Evolutionary conservation across 23 tunicate genomes (phyloP), one percentile per base, ranked within the genome.

Genomic region (Botrylloides violaceus): DNA sequence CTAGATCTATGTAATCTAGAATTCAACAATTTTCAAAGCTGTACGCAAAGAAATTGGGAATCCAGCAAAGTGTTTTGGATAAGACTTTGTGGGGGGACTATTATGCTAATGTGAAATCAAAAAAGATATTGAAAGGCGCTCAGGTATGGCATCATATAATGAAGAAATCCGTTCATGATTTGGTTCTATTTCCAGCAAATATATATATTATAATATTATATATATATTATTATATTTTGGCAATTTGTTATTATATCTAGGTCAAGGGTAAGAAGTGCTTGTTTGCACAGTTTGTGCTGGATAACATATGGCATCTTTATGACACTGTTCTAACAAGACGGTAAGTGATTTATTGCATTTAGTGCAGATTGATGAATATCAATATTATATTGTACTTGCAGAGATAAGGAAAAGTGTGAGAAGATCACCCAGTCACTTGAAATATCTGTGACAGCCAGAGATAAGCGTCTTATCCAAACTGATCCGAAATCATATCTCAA

Each of bases 11-110:
- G 9, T 43, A 43, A 0, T 31, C 32, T 74, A 85, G 94, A 66
- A 73, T 86, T 66, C 87, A 85, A 15, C 77, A 85, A 39, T 93
- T 93, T 73, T 83, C 98, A 20, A 72, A 85, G 59, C 34, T 93
- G 39, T 93, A 91, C 66, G 62, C 98, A 30, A 68, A 65, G 35
- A 93, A 93, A 61, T 74, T 93, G 24, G 93, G 86, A 53, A 81
- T 87, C 5, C 72, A 75, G 21, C 84, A 80, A 65, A 31, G 62
- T 2, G 70, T 81, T 23, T 74, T 95, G 29, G 32, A 66, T n/a
- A 78, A 79, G 43, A 89, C 87, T n/a, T 58, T 95, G 49, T 95
- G 95, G 96, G 99, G 99, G 1, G 99, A 95, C 73, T 95, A 87
- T 50, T 95, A 87, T 74, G 84, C 92, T 12, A 83, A 87, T 64